phyloP scores from a whole-genome alignment of 2,113 vertebrate species.

The Trichechus manatus region DNA sequence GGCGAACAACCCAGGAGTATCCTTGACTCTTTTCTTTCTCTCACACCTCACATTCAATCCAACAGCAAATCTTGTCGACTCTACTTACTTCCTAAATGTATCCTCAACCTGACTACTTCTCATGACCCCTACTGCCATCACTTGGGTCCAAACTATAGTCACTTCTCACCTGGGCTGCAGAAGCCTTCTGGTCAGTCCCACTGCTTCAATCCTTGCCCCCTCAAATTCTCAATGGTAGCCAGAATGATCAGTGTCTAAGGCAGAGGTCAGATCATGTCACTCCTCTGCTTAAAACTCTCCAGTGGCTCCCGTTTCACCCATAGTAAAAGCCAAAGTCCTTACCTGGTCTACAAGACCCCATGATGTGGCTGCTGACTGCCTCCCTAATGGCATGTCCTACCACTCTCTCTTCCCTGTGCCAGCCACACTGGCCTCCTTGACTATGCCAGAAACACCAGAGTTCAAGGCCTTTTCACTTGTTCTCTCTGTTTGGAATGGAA shows the following conservation, averaged over 20 bases:
- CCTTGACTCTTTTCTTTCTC: neutral
- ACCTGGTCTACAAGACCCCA: no score
- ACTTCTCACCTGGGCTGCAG: neutral
- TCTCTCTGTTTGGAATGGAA: neutral
- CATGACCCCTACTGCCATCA: neutral
- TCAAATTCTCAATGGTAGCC: neutral
- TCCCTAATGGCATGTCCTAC: neutral
- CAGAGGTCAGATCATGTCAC: neutral
- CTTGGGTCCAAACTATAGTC: neutral
- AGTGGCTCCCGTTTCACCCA: neutral
- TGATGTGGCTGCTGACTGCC: no score
- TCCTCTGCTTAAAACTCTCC: neutral
- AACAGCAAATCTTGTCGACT: neutral
- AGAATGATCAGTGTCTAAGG: neutral
- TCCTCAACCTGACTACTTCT: neutral
- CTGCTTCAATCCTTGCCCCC: neutral
- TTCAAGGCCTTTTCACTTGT: neutral
- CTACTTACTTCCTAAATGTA: neutral
- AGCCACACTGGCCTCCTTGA: neutral
- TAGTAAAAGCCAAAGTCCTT: neutral
- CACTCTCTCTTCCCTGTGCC: neutral
- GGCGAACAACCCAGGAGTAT: neutral
- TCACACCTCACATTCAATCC: neutral
- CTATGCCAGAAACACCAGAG: accelerated
- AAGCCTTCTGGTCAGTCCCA: neutral